Evolutionary conservation across 2,797 vertebrate genomes (phyloP).

Genomic region (Enteromius viviparus): DNA sequence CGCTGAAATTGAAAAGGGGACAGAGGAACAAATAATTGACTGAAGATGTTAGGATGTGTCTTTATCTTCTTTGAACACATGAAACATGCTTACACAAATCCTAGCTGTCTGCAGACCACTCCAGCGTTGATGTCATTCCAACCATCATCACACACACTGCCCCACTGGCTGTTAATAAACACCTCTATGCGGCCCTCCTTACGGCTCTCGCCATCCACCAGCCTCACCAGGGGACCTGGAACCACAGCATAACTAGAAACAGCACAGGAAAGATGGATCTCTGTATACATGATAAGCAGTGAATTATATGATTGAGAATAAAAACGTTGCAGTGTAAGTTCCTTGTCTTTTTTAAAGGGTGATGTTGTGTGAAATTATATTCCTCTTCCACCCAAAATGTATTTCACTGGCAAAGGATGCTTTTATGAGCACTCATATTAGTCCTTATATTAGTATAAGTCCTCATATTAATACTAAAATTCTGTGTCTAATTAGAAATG

Average conservation of each 20-base stretch:
- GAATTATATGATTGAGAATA: neutral
- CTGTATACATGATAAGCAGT: neutral
- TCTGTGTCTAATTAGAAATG: neutral
- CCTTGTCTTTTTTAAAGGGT: neutral
- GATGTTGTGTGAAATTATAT: neutral
- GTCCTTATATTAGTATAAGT: neutral
- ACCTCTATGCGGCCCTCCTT: slow-evolving; percentile 87
- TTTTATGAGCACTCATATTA: neutral
- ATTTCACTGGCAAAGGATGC: neutral
- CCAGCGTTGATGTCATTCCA: slow-evolving; percentile 83
- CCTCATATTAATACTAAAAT: no score
- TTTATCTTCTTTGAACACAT: neutral
- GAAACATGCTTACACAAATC: slow-evolving; percentile 76
- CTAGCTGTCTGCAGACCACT: slow-evolving; percentile 87
- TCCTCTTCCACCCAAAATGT: neutral
- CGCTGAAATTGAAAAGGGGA: slow-evolving; percentile 71
- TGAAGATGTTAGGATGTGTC: neutral
- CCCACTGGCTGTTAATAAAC: slow-evolving; percentile 81
- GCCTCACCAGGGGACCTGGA: slow-evolving; percentile 75
- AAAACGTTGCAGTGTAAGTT: neutral
- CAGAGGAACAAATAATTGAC: neutral
- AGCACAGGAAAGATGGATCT: slow-evolving; percentile 4
- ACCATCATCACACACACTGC: slow-evolving; percentile 83
- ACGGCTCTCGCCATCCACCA: slow-evolving; percentile 83
- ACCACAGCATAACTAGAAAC: slow-evolving; percentile 15